Conservation (phyloP, 2,888 invertebrate genomes). For the Sialis fuliginosa region DNA sequence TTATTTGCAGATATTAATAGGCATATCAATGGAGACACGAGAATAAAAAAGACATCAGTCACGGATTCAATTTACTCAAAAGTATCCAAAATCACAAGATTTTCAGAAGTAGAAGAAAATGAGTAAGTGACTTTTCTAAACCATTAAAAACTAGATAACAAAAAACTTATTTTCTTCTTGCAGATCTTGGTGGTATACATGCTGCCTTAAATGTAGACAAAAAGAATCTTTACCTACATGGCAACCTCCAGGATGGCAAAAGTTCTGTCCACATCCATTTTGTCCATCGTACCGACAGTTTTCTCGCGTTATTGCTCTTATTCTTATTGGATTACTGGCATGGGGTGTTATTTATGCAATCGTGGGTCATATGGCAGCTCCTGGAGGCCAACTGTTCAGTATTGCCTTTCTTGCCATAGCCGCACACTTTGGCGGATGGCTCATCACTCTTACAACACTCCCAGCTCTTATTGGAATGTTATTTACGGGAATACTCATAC, state of each 20-base stretch:
- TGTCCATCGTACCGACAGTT: slow-evolving; percentile 73
- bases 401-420: slow-evolving; percentile 56
- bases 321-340: slow-evolving; percentile 51
- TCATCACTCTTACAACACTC: slow-evolving; percentile 59
- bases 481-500: slow-evolving; percentile 56
- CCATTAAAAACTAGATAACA: not conserved
- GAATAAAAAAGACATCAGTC: slow-evolving; percentile 23
- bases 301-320: slow-evolving; percentile 54
- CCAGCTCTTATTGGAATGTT: slow-evolving; percentile 81
- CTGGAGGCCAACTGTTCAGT: slow-evolving; percentile 68
- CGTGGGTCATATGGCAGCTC: slow-evolving; percentile 60
- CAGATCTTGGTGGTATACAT: slow-evolving; percentile 71
- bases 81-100: slow-evolving; percentile 14
- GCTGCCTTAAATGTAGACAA: slow-evolving; percentile 62
- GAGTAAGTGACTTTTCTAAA: slow-evolving; percentile 5
- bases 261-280: slow-evolving; percentile 66
- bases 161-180: slow-evolving; percentile 12
- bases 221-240: slow-evolving; percentile 52
- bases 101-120: slow-evolving; percentile 19
- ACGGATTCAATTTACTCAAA: slow-evolving; percentile 24
- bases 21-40: slow-evolving; percentile 21
- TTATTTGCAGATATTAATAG: slow-evolving; percentile 19
- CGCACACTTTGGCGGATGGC: slow-evolving; percentile 69
- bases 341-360: slow-evolving; percentile 66
- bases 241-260: slow-evolving; percentile 68